Evolutionary conservation across 1,140 invertebrate species (phyloP), one percentile per base, ranked within the genome.

Genomic region (Batillaria attramentaria): DNA sequence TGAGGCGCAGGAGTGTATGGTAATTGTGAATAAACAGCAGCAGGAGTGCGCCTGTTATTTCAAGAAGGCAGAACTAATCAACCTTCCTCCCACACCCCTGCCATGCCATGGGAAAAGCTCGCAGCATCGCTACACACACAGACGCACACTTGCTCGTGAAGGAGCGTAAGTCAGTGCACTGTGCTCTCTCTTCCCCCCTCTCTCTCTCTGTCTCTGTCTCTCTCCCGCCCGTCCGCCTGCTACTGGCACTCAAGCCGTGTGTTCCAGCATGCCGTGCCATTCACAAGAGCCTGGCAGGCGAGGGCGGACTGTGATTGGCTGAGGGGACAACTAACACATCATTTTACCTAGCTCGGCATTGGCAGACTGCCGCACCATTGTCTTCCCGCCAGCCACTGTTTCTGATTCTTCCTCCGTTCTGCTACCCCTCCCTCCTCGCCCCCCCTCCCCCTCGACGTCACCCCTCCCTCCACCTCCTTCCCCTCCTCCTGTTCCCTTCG

Each of bases 321-420:
- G 72, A 37, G 46, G 18, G 33, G 5, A 57, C 72, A 73, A 73
- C 72, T 73, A 73, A 73, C 72, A 73, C 72, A 73, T 73, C 72
- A 73, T 73, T 73, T 73, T 73, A 73, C 72, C 72, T 73, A 73
- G 68, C 31, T 50, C 33, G 46, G 72, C 50, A 73, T 73, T 73
- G 72, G 72, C 72, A 73, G 72, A 57, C 46, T 60, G 72, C 72
- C 72, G 46, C 4, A 28, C 46, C 33, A n/a, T n/a, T n/a, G n/a
- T n/a, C n/a, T n/a, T n/a, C n/a, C n/a, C n/a, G n/a, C n/a, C n/a
- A n/a, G n/a, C n/a, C n/a, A n/a, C n/a, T n/a, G n/a, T n/a, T 41
- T 69, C 3, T 60, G 57, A 60, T 60, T 60, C 4, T 4, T 46
- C 37, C 37, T 43, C 68, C 6, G 35, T 69, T 43, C 42, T 24